phyloP scores from a whole-genome alignment of 2,888 invertebrate genomes.

The Suillia variegata region DNA sequence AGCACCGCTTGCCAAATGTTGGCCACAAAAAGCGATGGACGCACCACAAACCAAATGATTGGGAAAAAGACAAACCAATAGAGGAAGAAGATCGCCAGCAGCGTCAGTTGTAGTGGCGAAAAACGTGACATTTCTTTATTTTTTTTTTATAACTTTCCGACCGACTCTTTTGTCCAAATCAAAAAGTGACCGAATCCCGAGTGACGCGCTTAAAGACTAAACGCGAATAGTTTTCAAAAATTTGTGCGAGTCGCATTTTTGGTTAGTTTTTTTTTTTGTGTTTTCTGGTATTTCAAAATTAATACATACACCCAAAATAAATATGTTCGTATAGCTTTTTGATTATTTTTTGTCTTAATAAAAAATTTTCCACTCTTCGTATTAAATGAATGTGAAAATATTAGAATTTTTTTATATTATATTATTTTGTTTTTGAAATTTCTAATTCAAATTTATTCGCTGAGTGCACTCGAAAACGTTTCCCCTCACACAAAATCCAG shows the following conservation, averaged over 20 bases:
- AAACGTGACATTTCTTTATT: slow-evolving; percentile 25
- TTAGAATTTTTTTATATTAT: no score
- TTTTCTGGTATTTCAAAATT: neutral
- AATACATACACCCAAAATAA: neutral
- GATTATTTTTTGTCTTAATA: no score
- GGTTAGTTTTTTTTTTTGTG: no score
- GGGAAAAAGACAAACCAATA: slow-evolving; percentile 43
- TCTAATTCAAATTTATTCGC: no score
- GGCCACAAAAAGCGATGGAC: slow-evolving; percentile 28
- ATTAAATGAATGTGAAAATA: no score
- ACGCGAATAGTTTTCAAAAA: neutral
- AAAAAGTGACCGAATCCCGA: neutral
- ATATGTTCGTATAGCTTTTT: no score
- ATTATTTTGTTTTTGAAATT: no score
- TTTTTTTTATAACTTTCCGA: neutral
- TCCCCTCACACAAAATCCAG: no score
- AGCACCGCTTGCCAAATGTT: slow-evolving; percentile 26
- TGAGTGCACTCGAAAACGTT: no score
- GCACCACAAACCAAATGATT: slow-evolving; percentile 37
- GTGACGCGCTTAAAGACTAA: neutral
- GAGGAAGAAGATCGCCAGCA: slow-evolving; percentile 31
- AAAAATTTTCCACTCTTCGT: no score
- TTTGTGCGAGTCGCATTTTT: neutral
- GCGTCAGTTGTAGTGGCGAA: slow-evolving; percentile 20
- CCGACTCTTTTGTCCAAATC: neutral